Evolutionary conservation across 1,140 invertebrate species (phyloP).

Genomic region (Drosophila teissieri): DNA sequence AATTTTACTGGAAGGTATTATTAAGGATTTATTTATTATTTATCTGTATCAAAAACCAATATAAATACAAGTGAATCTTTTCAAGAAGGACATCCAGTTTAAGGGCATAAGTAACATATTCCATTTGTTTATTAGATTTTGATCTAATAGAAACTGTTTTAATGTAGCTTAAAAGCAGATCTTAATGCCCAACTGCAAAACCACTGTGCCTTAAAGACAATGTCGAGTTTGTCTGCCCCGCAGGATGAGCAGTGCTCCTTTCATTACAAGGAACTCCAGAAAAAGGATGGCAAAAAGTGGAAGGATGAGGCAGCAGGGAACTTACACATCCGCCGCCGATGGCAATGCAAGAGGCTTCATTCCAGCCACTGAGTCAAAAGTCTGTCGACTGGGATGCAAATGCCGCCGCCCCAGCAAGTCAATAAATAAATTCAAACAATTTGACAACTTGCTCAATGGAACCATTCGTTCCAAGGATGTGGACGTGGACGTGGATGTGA

Average conservation of each 20-base stretch:
- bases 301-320: constrained; percentile 15
- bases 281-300: too few relatives aligned
- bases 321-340: constrained; percentile 64
- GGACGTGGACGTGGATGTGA: constrained; percentile 4
- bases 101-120: too few relatives aligned
- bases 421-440: constrained; percentile 84
- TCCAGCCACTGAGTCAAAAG: constrained; percentile 64
- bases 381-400: constrained; percentile 75
- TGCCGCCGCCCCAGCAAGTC: constrained; percentile 67
- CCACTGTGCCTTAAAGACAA: constrained; percentile 45
- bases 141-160: too few relatives aligned
- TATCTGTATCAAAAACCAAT: too few relatives aligned
- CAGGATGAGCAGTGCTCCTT: constrained; percentile 41
- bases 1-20: too few relatives aligned
- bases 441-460: constrained; percentile 80
- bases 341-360: constrained; percentile 26
- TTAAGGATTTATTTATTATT: too few relatives aligned
- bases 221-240: neutral
- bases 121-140: too few relatives aligned
- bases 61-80: too few relatives aligned
- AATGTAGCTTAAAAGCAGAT: too few relatives aligned
- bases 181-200: too few relatives aligned
- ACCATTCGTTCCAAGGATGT: constrained; percentile 36
- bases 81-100: too few relatives aligned
- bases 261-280: constrained; percentile 57